phyloP scores from a whole-genome alignment of 2,888 invertebrate species.

The Ypsolopha sequella region DNA sequence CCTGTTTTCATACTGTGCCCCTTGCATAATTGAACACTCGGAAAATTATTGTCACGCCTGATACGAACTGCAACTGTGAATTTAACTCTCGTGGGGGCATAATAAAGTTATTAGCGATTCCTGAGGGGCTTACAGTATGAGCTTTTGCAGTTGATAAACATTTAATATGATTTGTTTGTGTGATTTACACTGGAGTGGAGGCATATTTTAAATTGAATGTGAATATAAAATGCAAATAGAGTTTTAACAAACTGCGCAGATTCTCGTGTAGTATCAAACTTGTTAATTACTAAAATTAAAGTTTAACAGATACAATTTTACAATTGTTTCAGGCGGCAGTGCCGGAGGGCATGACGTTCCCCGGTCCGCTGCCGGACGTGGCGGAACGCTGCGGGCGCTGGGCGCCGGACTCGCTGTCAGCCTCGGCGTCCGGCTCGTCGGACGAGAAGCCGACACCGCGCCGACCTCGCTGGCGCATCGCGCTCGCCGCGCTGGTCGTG shows the following conservation, averaged over 20 bases:
- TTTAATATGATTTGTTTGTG: too few relatives aligned
- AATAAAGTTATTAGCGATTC: constrained; percentile 3
- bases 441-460: constrained; percentile 64
- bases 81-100: constrained; percentile 13
- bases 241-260: too few relatives aligned
- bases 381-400: constrained; percentile 66
- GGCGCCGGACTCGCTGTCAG: constrained; percentile 61
- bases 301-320: too few relatives aligned
- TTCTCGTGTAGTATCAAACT: too few relatives aligned
- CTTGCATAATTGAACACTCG: constrained; percentile 64
- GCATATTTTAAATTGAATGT: too few relatives aligned
- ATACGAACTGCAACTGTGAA: constrained; percentile 33
- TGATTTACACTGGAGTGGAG: too few relatives aligned
- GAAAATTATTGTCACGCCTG: constrained; percentile 60
- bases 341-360: constrained; percentile 62
- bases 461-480: constrained; percentile 68
- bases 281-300: too few relatives aligned
- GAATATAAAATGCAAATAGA: too few relatives aligned
- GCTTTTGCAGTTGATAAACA: too few relatives aligned
- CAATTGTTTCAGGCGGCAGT: constrained; percentile 53
- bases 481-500: constrained; percentile 71
- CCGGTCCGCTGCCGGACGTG: constrained; percentile 65
- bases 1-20: constrained; percentile 36
- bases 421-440: constrained; percentile 61
- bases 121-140: neutral